Evolutionary conservation across 2,113 vertebrate species (phyloP).

Genomic region (Chiloscyllium plagiosum): DNA sequence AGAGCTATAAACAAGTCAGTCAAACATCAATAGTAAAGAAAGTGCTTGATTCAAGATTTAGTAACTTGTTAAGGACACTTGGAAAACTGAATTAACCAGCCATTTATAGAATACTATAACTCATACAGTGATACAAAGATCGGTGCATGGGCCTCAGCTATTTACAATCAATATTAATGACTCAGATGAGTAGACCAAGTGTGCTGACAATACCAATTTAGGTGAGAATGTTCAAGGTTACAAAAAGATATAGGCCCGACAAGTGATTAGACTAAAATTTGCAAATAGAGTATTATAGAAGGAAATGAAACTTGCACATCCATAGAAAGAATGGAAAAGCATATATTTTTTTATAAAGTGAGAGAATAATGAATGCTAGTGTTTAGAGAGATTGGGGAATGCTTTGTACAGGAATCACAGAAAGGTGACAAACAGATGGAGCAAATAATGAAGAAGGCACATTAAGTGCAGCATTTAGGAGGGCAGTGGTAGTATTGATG

Average conservation of each 20-base stretch:
- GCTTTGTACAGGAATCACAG: background rate
- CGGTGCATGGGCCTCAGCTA: background rate
- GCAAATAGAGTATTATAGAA: no score
- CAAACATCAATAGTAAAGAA: background rate
- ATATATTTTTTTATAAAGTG: background rate
- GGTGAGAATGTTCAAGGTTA: background rate
- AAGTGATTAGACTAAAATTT: no score
- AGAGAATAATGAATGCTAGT: background rate
- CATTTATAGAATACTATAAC: background rate
- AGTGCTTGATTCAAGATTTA: background rate
- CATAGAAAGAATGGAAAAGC: no score
- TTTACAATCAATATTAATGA: background rate
- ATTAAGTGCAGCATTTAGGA: no score
- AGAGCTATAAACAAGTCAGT: background rate
- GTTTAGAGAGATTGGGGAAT: background rate
- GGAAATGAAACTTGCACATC: no score
- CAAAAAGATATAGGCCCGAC: background rate
- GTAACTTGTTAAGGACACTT: background rate
- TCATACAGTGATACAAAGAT: background rate
- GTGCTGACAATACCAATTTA: background rate
- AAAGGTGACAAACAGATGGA: no score
- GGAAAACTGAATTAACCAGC: background rate
- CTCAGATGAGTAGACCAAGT: background rate
- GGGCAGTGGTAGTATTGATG: no score
- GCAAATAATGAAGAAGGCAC: no score